Evolutionary conservation across 2,797 vertebrate genomes (phyloP).

Genomic region (Buceros bicornis): DNA sequence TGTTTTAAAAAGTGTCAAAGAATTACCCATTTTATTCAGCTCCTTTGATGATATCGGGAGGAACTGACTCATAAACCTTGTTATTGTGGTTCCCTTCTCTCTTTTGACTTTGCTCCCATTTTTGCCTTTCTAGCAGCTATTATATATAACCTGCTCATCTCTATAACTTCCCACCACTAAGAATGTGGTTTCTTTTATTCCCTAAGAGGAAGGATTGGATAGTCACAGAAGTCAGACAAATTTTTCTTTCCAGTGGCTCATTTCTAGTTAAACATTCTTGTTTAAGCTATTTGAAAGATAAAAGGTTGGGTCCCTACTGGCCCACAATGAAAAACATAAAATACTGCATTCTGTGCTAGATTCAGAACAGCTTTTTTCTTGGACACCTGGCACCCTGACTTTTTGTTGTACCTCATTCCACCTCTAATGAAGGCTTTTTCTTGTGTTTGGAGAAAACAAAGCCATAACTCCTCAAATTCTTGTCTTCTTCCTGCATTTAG

Average conservation of each 20-base stretch:
- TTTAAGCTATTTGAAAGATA: background rate
- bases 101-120: background rate
- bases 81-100: background rate
- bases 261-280: background rate
- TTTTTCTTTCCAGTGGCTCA: background rate
- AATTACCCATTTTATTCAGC: background rate
- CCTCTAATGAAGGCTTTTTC: background rate
- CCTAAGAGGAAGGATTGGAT: background rate
- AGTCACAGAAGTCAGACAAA: background rate
- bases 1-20: background rate
- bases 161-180: background rate
- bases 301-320: background rate
- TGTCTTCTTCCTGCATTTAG: background rate
- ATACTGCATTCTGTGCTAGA: background rate
- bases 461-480: background rate
- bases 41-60: background rate
- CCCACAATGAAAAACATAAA: background rate
- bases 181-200: background rate
- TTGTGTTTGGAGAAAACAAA: accelerated
- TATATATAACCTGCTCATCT: background rate
- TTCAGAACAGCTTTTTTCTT: background rate
- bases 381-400: accelerated
- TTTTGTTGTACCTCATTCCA: background rate
- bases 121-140: background rate
- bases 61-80: background rate